A percentile compares a stretch with the other conserved stretches of the same genome.
Conservation (phyloP, 2,797 vertebrate genomes). For the Danio choprae region DNA sequence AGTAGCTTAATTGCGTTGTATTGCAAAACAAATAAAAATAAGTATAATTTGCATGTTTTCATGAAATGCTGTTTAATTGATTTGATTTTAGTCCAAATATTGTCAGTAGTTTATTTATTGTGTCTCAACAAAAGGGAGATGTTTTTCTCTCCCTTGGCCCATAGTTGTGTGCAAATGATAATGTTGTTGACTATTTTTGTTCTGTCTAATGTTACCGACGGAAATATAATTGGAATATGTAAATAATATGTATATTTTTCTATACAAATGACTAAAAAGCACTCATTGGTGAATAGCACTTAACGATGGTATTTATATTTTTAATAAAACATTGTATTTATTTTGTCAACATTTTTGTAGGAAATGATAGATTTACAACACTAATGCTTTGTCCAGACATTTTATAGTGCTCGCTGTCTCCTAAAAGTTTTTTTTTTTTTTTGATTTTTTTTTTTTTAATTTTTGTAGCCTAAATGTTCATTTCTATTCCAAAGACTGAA, state of each 20-base stretch:
- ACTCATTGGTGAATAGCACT: slow-evolving; percentile 89
- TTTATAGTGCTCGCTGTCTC: slow-evolving; percentile 78
- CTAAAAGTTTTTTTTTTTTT: slow-evolving; percentile 65
- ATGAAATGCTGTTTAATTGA: slow-evolving; percentile 37
- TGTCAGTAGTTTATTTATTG: slow-evolving; percentile 44
- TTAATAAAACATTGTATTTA: slow-evolving; percentile 84
- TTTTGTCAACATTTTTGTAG: slow-evolving; percentile 88
- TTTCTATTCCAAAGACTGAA: slow-evolving; percentile 85
- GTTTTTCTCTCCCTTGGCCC: slow-evolving; percentile 43
- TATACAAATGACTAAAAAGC: slow-evolving; percentile 82
- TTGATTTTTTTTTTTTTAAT: slow-evolving; percentile 41
- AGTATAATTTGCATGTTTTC: slow-evolving; percentile 42
- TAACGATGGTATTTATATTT: slow-evolving; percentile 89
- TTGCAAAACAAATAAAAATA: slow-evolving; percentile 36
- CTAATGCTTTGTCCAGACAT: slow-evolving; percentile 83
- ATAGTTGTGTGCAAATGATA: slow-evolving; percentile 57
- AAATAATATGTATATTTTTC: slow-evolving; percentile 90
- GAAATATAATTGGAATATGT: slow-evolving; percentile 80
- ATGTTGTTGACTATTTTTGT: slow-evolving; percentile 68
- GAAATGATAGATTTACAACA: slow-evolving; percentile 85
- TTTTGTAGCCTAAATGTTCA: slow-evolving; percentile 42
- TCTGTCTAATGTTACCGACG: slow-evolving; percentile 74
- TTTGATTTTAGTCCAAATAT: slow-evolving; percentile 34
- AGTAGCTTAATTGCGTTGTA: slow-evolving; percentile 22
- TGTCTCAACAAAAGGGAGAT: slow-evolving; percentile 62